These are phyloP conservation scores for Macroglossus sobrinus DNA, from an alignment of 2,113 vertebrate species.

Conservation along the genomic window DNA sequence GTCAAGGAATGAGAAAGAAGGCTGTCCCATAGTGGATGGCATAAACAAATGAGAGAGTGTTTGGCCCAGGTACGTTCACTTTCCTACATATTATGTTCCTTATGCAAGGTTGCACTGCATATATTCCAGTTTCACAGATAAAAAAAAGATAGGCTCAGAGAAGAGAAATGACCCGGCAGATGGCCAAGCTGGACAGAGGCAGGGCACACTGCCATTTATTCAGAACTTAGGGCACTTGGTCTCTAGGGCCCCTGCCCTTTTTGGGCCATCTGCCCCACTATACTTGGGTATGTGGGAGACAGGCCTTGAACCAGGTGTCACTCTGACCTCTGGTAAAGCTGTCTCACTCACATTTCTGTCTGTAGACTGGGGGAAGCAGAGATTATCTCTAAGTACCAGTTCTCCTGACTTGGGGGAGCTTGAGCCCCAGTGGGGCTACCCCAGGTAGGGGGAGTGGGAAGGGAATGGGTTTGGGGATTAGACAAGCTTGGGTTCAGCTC, in stretches of 20 bases:
- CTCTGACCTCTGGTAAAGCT: background rate
- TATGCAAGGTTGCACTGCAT: background rate
- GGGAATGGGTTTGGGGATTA: background rate
- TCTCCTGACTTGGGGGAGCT: no score
- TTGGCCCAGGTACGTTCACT: background rate
- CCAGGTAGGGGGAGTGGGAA: no score
- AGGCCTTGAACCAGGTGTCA: background rate
- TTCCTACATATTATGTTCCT: background rate
- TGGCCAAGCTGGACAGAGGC: background rate
- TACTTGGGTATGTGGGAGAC: background rate
- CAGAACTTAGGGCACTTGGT: background rate
- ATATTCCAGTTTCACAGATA: background rate
- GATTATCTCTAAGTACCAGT: background rate
- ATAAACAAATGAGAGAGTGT: background rate
- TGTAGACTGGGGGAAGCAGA: background rate
- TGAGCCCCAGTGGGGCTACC: no score
- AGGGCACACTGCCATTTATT: background rate
- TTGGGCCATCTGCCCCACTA: background rate
- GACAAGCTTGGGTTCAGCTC: background rate
- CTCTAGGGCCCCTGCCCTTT: background rate
- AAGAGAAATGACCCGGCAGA: background rate
- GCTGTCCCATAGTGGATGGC: background rate
- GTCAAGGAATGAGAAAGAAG: background rate
- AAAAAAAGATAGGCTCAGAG: background rate
- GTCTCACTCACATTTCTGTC: background rate